Conservation (phyloP, 2,113 vertebrate genomes). For the Neogale vison region DNA sequence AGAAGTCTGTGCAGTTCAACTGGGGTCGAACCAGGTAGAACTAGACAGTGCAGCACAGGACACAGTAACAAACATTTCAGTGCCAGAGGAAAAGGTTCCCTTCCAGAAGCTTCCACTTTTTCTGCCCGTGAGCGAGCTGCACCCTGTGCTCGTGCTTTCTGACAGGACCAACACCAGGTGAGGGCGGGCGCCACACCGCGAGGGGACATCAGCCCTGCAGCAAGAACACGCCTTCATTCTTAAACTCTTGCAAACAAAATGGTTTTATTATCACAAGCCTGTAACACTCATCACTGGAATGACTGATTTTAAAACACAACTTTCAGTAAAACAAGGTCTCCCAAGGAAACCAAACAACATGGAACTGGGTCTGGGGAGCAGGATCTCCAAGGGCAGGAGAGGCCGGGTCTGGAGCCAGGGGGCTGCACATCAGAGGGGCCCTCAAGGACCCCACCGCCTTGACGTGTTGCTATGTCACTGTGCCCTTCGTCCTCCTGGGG, state of each 20-base stretch:
- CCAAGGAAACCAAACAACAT: background rate
- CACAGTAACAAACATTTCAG: background rate
- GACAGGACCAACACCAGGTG: background rate
- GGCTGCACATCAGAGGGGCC: background rate
- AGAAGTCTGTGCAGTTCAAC: background rate
- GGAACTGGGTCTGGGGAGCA: background rate
- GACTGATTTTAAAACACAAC: background rate
- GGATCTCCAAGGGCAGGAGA: background rate
- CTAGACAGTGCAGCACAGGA: background rate
- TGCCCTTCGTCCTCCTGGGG: background rate
- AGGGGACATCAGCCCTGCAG: accelerated
- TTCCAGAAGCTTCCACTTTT: too few species aligned
- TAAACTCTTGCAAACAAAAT: background rate
- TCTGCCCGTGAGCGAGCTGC: accelerated
- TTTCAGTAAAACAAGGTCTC: background rate
- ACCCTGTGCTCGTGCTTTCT: background rate
- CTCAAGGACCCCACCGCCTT: accelerated
- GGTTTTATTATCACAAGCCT: background rate
- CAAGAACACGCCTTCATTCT: background rate
- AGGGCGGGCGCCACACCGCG: too few species aligned
- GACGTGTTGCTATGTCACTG: background rate
- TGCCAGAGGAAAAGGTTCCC: background rate
- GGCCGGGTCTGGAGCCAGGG: background rate
- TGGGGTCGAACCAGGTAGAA: too few species aligned
- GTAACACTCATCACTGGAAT: background rate